Evolutionary conservation across 2,113 vertebrate species (phyloP).

Genomic region (Galemys pyrenaicus): DNA sequence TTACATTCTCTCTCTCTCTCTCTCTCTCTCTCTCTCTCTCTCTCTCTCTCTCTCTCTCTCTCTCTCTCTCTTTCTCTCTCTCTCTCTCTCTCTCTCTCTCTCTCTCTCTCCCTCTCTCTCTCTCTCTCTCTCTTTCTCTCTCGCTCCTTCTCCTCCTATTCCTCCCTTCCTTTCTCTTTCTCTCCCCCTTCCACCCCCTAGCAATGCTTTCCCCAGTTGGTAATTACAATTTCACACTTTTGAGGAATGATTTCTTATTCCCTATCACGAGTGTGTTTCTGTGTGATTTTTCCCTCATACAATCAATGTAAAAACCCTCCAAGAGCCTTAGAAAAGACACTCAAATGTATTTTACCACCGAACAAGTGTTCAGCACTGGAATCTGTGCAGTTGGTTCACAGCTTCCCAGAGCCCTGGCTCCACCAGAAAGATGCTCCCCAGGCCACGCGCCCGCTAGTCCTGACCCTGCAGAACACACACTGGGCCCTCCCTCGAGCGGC

Average conservation of each 20-base stretch:
- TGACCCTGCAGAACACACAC: neutral
- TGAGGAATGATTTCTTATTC: neutral
- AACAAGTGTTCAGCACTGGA: conserved; percentile 83
- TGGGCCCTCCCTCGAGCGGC: rapidly evolving
- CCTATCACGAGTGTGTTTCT: neutral
- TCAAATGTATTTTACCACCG: conserved; percentile 83
- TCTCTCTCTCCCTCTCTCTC: neutral
- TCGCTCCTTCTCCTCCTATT: too few relatives aligned
- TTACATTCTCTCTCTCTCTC: conserved; percentile 2
- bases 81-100: neutral
- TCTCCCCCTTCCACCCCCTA: neutral
- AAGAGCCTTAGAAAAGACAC: conserved; percentile 79
- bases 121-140: neutral
- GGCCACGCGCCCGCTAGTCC: neutral
- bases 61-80: neutral
- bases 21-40: neutral
- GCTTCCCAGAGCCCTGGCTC: conserved; percentile 80
- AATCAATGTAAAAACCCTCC: conserved; percentile 73
- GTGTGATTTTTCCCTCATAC: conserved; percentile 52
- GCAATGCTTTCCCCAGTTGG: neutral
- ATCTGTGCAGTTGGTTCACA: conserved; percentile 75
- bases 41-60: neutral
- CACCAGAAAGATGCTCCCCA: conserved; percentile 73
- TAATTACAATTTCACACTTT: neutral
- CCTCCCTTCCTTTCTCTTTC: too few relatives aligned